phyloP scores from a whole-genome alignment of 2,113 vertebrate species.

The Lasiurus borealis region DNA sequence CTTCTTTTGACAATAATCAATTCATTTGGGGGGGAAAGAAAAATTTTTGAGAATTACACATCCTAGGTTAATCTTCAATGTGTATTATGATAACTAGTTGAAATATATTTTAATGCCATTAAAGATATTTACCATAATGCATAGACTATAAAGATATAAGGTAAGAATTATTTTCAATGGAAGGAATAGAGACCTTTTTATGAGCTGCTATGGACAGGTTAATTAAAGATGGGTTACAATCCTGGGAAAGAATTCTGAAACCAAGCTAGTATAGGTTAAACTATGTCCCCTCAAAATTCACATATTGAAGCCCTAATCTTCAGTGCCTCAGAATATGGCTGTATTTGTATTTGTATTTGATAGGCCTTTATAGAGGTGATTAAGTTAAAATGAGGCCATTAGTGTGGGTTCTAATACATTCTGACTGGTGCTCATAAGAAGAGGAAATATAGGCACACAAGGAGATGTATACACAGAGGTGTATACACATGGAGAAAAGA shows the following conservation, averaged over 20 bases:
- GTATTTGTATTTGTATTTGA: not conserved
- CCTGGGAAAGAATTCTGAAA: not conserved
- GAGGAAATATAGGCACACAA: not conserved
- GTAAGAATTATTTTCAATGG: not conserved
- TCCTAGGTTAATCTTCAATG: not conserved
- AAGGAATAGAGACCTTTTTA: not conserved
- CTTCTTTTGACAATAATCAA: slow-evolving; percentile 40
- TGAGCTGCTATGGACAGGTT: not conserved
- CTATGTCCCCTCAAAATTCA: not conserved
- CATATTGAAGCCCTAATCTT: not conserved
- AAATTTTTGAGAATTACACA: not conserved
- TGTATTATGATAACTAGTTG: not conserved
- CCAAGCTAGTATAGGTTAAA: not conserved
- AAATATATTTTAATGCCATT: slow-evolving; percentile 31
- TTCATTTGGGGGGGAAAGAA: slow-evolving; percentile 1
- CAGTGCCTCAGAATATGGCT: not conserved
- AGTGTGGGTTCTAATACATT: not conserved
- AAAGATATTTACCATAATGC: not conserved
- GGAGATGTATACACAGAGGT: too few relatives aligned
- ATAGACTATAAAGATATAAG: not conserved
- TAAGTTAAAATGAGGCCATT: not conserved
- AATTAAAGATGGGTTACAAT: not conserved
- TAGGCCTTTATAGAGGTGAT: not conserved
- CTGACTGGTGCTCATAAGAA: not conserved
- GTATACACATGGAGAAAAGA: fast-evolving